Conservation (phyloP, 1,140 invertebrate species). For the Idris sp. region DNA sequence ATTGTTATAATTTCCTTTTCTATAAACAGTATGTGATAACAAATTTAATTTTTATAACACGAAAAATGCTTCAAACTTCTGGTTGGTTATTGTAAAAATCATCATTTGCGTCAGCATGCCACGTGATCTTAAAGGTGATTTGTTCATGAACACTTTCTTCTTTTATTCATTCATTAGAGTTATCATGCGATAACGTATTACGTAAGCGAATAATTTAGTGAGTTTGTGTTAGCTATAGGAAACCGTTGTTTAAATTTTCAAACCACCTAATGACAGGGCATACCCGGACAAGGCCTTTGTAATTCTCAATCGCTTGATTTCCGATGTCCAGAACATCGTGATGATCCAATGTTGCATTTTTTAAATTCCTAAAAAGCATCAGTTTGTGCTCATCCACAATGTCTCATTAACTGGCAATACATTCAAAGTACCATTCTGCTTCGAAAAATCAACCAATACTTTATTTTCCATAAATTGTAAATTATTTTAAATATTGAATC, state of each 20-base stretch:
- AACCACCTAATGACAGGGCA: constrained; percentile 74
- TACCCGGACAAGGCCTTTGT: constrained; percentile 71
- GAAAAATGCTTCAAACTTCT: too few relatives aligned
- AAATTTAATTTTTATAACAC: too few relatives aligned
- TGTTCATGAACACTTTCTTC: constrained; percentile 40
- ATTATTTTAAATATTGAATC: too few relatives aligned
- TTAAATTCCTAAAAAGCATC: background rate
- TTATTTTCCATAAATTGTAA: too few relatives aligned
- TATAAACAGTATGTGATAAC: too few relatives aligned
- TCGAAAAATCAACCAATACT: too few relatives aligned
- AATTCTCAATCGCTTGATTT: constrained; percentile 70
- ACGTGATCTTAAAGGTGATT: constrained; percentile 32
- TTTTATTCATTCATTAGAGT: constrained; percentile 53
- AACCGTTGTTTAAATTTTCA: constrained; percentile 76
- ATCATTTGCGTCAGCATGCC: constrained; percentile 13
- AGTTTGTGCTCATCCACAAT: too few relatives aligned
- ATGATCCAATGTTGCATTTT: constrained; percentile 9
- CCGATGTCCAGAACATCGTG: too few relatives aligned
- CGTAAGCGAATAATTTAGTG: constrained; percentile 57
- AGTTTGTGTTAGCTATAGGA: constrained; percentile 67
- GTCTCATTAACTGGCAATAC: too few relatives aligned
- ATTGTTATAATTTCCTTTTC: too few relatives aligned
- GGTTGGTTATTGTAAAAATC: constrained; percentile 26
- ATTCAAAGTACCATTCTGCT: too few relatives aligned
- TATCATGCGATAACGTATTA: constrained; percentile 59